Evolutionary conservation across 2,888 invertebrate genomes (phyloP), one percentile per base, ranked within the genome.

Genomic region (Hirtodrosophila duncani): DNA sequence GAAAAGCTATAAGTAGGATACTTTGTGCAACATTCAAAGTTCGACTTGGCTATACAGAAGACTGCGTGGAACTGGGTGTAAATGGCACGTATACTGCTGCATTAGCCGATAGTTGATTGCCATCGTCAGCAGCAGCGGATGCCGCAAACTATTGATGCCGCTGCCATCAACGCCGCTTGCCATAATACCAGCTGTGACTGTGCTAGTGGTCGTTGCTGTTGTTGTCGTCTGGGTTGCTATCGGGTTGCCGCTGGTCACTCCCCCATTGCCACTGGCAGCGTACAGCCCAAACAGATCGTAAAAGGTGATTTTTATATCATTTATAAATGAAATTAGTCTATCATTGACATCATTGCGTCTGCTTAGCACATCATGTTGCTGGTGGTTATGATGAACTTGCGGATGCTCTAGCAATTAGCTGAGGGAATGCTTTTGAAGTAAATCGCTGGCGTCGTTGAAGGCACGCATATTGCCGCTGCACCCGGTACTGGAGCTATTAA

Each of bases 341-440:
- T 82, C 82, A 38, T n/a, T n/a, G n/a, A n/a, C n/a, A n/a, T 78
- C 82, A 33, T 42, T 62, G 24, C 71, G 77, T 42, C 83, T 70
- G 44, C 71, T 77, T 39, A 85, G 69, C 26, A 86, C 72, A 60
- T 86, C 85, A 3, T 41, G 30, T 7, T 46, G 44, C 46, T 83
- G 84, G n/a, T n/a, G n/a, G n/a, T n/a, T n/a, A 7, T 55, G 55
- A 5, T 29, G 29, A 1, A 45, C 31, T 46, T 49, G 33, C 50
- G 45, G n/a, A n/a, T n/a, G n/a, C 43, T 88, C 88, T 65, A 89
- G 77, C 50, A 89, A 83, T 2, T 88, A 88, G 79, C 89, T 89
- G 53, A 89, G 89, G 36, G 89, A 88, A 81, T 88, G 88, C 55
- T 85, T 86, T 62, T 89, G 89, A 39, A 89, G 82, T 52, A 89